These are phyloP conservation scores for Myotis brandtii DNA, from an alignment of 2,113 vertebrate species.

Conservation along the genomic window DNA sequence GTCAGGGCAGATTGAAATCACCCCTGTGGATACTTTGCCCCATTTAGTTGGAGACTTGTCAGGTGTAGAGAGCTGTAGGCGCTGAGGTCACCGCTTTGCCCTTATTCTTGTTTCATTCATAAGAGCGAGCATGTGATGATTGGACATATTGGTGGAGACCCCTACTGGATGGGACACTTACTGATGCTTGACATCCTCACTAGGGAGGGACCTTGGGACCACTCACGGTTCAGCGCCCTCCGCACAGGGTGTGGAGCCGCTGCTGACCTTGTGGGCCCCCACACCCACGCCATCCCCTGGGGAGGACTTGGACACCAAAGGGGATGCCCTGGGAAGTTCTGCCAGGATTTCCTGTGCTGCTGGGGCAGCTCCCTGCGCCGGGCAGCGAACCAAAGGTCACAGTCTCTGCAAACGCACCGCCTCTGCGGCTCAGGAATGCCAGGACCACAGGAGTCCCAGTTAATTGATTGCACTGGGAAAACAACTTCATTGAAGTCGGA, in stretches of 20 bases:
- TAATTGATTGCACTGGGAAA: slow-evolving; percentile 76
- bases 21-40: background rate
- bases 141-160: background rate
- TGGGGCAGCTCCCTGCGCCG: background rate
- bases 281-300: background rate
- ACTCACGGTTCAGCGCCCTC: background rate
- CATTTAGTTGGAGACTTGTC: background rate
- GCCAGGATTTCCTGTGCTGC: slow-evolving; percentile 40
- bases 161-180: background rate
- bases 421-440: slow-evolving; percentile 52
- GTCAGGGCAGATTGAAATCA: background rate
- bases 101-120: background rate
- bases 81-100: background rate
- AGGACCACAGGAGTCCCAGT: background rate
- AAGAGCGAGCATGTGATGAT: background rate
- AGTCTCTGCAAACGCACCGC: background rate
- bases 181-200: background rate
- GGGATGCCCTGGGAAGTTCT: slow-evolving; percentile 60
- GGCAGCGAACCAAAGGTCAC: slow-evolving; percentile 67
- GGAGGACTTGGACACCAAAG: slow-evolving; percentile 1
- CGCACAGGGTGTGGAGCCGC: background rate
- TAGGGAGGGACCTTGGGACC: background rate
- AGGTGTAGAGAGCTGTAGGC: background rate
- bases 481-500: slow-evolving; percentile 60
- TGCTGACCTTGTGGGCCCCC: background rate